Evolutionary conservation across 1,140 invertebrate genomes (phyloP).

Genomic region (Apocrypta bakeri): DNA sequence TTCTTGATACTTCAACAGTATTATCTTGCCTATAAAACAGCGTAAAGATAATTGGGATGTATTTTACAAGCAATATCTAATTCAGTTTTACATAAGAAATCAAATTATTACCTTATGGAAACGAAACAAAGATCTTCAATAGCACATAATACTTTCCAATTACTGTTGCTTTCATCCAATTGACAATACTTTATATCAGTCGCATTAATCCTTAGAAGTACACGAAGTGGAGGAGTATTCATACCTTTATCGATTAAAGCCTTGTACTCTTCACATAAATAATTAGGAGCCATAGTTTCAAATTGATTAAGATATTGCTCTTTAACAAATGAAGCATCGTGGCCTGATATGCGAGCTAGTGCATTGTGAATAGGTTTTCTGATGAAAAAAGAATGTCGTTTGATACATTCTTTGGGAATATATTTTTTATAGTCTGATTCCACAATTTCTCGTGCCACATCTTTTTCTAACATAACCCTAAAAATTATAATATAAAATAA

Average conservation of each 20-base stretch:
- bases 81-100: neutral
- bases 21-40: constrained; percentile 73
- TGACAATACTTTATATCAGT: constrained; percentile 84
- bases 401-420: constrained; percentile 85
- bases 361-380: constrained; percentile 83
- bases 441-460: constrained; percentile 78
- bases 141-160: constrained; percentile 83
- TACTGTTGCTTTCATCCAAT: constrained; percentile 64
- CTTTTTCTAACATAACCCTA: constrained; percentile 83
- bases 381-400: constrained; percentile 83
- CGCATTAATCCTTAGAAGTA: constrained; percentile 76
- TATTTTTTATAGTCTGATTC: constrained; percentile 87
- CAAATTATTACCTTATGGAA: constrained; percentile 76
- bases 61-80: neutral
- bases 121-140: constrained; percentile 89
- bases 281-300: constrained; percentile 85
- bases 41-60: constrained; percentile 17
- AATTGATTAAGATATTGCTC: constrained; percentile 86
- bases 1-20: constrained; percentile 85
- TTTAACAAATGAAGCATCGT: constrained; percentile 81
- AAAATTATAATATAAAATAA: constrained; percentile 65
- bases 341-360: constrained; percentile 78
- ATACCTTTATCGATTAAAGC: constrained; percentile 78
- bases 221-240: constrained; percentile 64
- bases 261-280: constrained; percentile 85